Base-by-base conservation (phyloP, 53 echinoderm and acorn worm genomes). In the Hippasteria phrygiana region DNA sequence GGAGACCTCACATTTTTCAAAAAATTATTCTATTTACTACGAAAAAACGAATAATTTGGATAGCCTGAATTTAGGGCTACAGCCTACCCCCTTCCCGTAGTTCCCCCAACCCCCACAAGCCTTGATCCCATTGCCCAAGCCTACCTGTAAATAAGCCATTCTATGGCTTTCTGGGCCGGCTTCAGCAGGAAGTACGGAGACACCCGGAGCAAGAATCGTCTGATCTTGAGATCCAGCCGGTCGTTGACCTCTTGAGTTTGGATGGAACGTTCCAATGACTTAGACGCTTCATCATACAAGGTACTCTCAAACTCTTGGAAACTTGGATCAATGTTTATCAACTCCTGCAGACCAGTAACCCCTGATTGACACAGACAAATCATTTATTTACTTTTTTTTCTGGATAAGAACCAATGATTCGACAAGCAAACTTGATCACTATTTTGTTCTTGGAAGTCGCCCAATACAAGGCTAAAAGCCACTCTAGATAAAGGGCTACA, bases 151-250 rank as follows among this genome's bases (percentile, higher is more conserved):
- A 97, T 87, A 11, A 97, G 90, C 97, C 97, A 96, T 54, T 97
- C 97, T 17, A 95, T 59, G 10, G 97, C 93, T 87, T 95, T 97
- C 88, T 97, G 97, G 0, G 97, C 97, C 18, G 95, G 97, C 55
- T 93, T 94, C 90, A 97, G 63, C 0, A 92, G 91, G 41, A 97
- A 93, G 75, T 95, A 97, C 0, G 97, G 95, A 22, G 95, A 95
- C 59, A 93, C 42, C 10, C 81, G 78, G 12, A 95, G 56, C 75
- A 97, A 74, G 71, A 97, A 97, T 13, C 73, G 26, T 1, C 87
- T 51, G 51, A 97, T 97, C 88, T 93, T 92, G 41, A 92, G 90
- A 78, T 95, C 88, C 5, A 97, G 92, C 16, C 66, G 85, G 12
- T 84, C 71, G 34, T 97, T 95, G 75, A 97, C 87, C 18, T 95